These are phyloP conservation scores for Daptonema setosum DNA, from an alignment of 2,888 invertebrate genomes.

Conservation along the genomic window DNA sequence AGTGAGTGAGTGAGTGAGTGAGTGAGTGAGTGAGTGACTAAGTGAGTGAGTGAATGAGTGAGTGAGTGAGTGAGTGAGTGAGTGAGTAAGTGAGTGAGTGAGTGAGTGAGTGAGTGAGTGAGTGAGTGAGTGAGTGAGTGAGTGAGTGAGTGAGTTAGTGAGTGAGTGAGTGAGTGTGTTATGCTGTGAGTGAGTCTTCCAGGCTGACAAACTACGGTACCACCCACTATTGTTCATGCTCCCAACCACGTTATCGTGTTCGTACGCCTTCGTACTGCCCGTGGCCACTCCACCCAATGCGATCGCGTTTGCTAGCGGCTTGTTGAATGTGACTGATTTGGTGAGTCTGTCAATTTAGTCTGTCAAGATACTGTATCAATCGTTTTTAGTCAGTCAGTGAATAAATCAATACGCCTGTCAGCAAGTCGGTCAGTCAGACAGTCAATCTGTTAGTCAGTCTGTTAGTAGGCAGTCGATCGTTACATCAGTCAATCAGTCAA, in stretches of 20 bases:
- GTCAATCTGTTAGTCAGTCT: too few relatives aligned
- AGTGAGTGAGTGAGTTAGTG: too few relatives aligned
- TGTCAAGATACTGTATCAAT: not conserved
- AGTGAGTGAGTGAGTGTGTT: too few relatives aligned
- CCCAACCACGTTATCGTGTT: slow-evolving; percentile 65
- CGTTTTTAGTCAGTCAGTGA: not conserved
- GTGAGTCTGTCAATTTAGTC: slow-evolving; percentile 15
- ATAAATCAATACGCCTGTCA: not conserved
- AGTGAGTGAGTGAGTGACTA: too few relatives aligned
- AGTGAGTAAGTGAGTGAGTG: slow-evolving; percentile 42
- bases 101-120: too few relatives aligned
- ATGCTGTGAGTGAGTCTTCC: not conserved
- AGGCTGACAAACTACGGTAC: slow-evolving; percentile 14
- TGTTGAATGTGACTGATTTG: slow-evolving; percentile 29
- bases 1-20: too few relatives aligned
- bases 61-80: too few relatives aligned
- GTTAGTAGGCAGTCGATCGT: too few relatives aligned
- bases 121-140: too few relatives aligned
- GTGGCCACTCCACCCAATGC: slow-evolving; percentile 88
- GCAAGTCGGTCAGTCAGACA: not conserved
- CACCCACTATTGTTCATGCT: slow-evolving; percentile 69
- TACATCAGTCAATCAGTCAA: too few relatives aligned
- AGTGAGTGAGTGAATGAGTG: too few relatives aligned
- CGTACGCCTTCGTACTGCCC: slow-evolving; percentile 65
- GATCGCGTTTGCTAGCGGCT: slow-evolving; percentile 48